Percentiles rank a stretch among this genome's conserved stretches.
These are phyloP conservation scores for Hemitrygon akajei DNA, from an alignment of 2,797 vertebrate genomes.

Conservation along the genomic window DNA sequence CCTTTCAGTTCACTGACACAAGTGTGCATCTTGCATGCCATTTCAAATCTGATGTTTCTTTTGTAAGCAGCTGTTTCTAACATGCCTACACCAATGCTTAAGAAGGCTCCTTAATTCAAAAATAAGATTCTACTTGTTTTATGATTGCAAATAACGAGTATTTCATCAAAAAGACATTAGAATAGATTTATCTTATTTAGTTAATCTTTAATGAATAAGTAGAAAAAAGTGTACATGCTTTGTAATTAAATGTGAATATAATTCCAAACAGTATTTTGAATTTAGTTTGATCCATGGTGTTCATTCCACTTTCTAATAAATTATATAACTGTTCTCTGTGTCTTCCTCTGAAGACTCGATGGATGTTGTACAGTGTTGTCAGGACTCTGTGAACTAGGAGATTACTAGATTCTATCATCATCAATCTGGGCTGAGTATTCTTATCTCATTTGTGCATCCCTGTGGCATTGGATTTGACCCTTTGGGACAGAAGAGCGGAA, in stretches of 20 bases:
- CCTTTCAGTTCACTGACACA: neutral
- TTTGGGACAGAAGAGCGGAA: neutral
- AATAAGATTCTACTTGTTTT: neutral
- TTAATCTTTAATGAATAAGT: neutral
- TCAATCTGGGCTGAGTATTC: neutral
- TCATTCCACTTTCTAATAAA: neutral
- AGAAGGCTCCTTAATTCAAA: neutral
- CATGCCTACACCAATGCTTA: neutral
- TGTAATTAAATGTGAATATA: neutral
- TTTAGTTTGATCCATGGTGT: neutral
- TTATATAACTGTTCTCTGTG: neutral
- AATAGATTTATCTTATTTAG: neutral
- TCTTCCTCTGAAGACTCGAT: neutral
- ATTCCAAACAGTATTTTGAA: neutral
- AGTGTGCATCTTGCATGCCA: neutral
- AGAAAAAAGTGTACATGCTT: neutral
- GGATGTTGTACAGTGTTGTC: neutral
- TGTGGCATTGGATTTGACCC: neutral
- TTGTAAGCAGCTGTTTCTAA: neutral
- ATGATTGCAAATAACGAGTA: neutral
- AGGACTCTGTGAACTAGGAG: neutral
- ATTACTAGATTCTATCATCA: neutral
- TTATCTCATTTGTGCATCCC: neutral
- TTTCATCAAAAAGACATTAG: neutral
- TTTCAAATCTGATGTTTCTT: neutral